Percentiles rank a stretch among this genome's conserved stretches.
Conservation (phyloP, 2,113 vertebrate genomes). For the Semicossyphus pulcher region DNA sequence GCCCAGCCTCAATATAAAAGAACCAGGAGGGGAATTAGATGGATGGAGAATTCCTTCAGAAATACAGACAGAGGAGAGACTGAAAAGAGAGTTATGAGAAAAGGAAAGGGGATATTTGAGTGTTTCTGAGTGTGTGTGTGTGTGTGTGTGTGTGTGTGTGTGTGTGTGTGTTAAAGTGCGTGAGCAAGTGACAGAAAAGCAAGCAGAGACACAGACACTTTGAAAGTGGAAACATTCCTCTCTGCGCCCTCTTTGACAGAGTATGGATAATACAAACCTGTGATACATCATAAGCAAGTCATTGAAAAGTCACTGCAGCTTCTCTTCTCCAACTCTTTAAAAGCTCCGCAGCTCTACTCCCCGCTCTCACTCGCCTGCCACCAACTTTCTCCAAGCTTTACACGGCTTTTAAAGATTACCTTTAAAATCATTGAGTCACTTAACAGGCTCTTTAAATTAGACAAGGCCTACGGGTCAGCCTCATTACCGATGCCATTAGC, state of each 20-base stretch:
- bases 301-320: constrained; percentile 56
- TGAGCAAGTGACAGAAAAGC: constrained; percentile 63
- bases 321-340: constrained; percentile 62
- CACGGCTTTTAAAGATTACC: constrained; percentile 66
- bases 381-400: constrained; percentile 55
- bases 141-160: constrained; percentile 29
- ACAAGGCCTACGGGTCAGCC: constrained; percentile 56
- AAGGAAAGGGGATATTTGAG: constrained; percentile 73
- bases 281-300: constrained; percentile 63
- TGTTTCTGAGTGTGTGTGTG: constrained; percentile 48
- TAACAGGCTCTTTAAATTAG: constrained; percentile 70
- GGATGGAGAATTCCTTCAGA: constrained; percentile 84
- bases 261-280: constrained; percentile 67
- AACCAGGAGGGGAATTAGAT: constrained; percentile 84
- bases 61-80: constrained; percentile 77
- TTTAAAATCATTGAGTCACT: constrained; percentile 64
- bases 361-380: constrained; percentile 13
- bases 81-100: constrained; percentile 76
- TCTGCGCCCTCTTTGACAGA: constrained; percentile 56
- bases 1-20: constrained; percentile 85
- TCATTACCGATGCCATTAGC: constrained; percentile 73
- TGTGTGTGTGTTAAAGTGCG: constrained; percentile 26
- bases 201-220: constrained; percentile 44
- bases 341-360: constrained; percentile 39
- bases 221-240: constrained; percentile 61